Percentiles rank a stretch among this genome's conserved stretches.
Evolutionary conservation across 2,888 invertebrate genomes (phyloP).

Genomic region (Trypoxylon attenuatum): DNA sequence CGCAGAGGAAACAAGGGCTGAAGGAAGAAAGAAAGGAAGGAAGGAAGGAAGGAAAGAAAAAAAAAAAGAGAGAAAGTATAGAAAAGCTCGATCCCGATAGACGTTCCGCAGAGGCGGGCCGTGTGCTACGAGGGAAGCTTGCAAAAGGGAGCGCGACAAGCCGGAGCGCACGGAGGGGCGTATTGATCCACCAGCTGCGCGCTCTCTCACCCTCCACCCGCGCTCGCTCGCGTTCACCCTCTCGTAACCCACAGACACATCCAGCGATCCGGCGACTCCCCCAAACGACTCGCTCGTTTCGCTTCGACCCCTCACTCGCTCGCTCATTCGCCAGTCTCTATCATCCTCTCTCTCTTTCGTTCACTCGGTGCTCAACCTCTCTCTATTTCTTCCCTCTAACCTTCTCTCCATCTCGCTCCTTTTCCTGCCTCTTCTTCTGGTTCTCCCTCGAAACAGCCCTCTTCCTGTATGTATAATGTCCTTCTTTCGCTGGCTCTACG

Average conservation of each 20-base stretch:
- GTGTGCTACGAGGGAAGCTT: slow-evolving; percentile 15
- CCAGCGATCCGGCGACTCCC: slow-evolving; percentile 29
- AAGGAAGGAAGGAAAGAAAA: not conserved
- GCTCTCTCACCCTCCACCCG: slow-evolving; percentile 62
- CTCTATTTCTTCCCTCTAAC: not conserved
- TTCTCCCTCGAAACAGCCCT: not conserved
- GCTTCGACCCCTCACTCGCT: slow-evolving; percentile 26
- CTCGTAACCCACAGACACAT: slow-evolving; percentile 23
- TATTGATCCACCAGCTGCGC: slow-evolving; percentile 73
- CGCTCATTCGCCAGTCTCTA: not conserved
- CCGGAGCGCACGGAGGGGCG: slow-evolving; percentile 63
- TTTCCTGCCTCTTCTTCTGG: not conserved
- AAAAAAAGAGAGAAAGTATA: slow-evolving; percentile 19
- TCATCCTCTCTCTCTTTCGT: not conserved
- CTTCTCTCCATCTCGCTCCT: not conserved
- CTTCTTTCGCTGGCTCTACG: not conserved
- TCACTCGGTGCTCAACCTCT: not conserved
- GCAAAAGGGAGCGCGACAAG: slow-evolving; percentile 51
- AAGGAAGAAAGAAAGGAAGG: not conserved
- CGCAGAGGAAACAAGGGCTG: too few relatives aligned
- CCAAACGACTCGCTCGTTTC: slow-evolving; percentile 48
- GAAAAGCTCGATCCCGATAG: slow-evolving; percentile 39
- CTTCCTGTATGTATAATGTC: not conserved
- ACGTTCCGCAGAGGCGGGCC: slow-evolving; percentile 41
- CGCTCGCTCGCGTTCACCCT: slow-evolving; percentile 7